Evolutionary conservation across 2,888 invertebrate species (phyloP).

Genomic region (Melikaiella ostensackeni): DNA sequence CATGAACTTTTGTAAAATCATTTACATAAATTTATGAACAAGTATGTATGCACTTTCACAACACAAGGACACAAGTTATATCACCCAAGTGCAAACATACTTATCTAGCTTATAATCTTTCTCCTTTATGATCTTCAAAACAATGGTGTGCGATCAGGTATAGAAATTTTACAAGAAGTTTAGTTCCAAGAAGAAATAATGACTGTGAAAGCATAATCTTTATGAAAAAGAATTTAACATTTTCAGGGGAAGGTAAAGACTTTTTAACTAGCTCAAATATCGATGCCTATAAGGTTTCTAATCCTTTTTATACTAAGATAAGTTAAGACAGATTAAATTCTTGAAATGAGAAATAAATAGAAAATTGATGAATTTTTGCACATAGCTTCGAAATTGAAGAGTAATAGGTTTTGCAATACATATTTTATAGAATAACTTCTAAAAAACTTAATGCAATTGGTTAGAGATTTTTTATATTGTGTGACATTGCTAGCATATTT

Average conservation of each 20-base stretch:
- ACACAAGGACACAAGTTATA: conserved; percentile 27
- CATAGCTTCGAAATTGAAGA: no score
- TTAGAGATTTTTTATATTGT: no score
- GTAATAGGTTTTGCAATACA: no score
- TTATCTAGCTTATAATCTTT: conserved; percentile 31
- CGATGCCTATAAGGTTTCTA: no score
- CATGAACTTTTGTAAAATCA: background rate
- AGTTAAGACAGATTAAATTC: no score
- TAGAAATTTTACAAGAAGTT: background rate
- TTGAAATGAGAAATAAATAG: no score
- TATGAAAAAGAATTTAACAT: background rate
- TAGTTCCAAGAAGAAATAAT: background rate
- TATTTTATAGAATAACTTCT: no score
- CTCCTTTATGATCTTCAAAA: background rate
- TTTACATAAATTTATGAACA: conserved; percentile 10
- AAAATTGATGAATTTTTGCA: no score
- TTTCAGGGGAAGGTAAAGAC: background rate
- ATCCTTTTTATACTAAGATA: no score
- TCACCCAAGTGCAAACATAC: conserved; percentile 26
- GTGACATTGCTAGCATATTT: no score
- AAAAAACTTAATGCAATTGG: no score
- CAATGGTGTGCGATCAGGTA: background rate
- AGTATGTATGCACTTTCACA: conserved; percentile 25
- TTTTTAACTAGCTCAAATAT: no score
- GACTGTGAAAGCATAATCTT: background rate